Percentiles rank a stretch among this genome's conserved stretches.
Evolutionary conservation across 2,888 invertebrate genomes (phyloP).

Genomic region (Rugalucina vietnamica): DNA sequence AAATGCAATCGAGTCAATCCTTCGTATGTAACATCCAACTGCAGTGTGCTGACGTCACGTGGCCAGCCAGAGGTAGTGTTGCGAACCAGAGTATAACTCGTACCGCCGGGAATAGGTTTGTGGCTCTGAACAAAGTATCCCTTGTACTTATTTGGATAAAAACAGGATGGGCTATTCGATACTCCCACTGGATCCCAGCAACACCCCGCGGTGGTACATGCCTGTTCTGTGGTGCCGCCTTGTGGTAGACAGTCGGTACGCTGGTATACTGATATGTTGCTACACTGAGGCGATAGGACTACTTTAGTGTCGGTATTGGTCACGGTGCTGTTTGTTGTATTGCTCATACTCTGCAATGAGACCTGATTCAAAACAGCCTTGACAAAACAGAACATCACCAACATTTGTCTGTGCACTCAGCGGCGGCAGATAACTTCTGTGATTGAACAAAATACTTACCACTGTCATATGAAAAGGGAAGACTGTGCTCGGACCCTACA

Average conservation of each 20-base stretch:
- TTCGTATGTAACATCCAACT: slow-evolving; percentile 67
- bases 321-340: no score
- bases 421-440: no score
- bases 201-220: slow-evolving; percentile 68
- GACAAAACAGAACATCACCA: no score
- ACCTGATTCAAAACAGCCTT: no score
- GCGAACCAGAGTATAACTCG: slow-evolving; percentile 54
- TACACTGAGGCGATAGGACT: no score
- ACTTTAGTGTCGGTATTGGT: no score
- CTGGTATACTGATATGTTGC: slow-evolving; percentile 30
- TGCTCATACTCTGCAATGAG: no score
- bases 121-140: slow-evolving; percentile 64
- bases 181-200: slow-evolving; percentile 59
- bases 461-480: no score
- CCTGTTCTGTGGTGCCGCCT: slow-evolving; percentile 40
- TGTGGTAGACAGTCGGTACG: slow-evolving; percentile 73
- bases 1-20: slow-evolving; percentile 65
- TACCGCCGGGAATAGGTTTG: slow-evolving; percentile 46
- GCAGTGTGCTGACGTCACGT: slow-evolving; percentile 59
- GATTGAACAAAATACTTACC: no score
- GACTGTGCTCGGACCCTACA: no score
- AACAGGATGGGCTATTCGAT: slow-evolving; percentile 67
- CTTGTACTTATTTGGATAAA: slow-evolving; percentile 64
- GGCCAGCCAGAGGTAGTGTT: slow-evolving; percentile 65
- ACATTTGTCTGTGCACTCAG: no score